Evolutionary conservation across 2,797 vertebrate genomes (phyloP), one percentile per base, ranked within the genome.

Genomic region (Uromys caudimaculatus): DNA sequence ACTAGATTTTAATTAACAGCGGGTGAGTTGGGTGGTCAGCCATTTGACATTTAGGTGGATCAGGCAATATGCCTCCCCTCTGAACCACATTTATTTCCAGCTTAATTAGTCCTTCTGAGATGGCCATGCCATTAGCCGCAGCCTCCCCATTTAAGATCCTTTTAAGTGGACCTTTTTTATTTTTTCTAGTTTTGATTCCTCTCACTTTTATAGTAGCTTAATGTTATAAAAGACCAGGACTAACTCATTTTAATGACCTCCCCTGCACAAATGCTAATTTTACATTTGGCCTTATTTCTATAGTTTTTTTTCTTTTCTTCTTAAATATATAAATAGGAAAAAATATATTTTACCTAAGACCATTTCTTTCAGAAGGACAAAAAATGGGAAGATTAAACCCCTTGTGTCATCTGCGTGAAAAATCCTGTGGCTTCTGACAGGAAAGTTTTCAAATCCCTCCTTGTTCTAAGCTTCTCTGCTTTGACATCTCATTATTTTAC

Each of bases 401-500:
- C 71, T 97, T 92, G 94, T 97, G 95, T 98, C 98, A 95, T 92
- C 77, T 95, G 90, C 96, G 97, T 97, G 97, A 97, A 98, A 98
- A 98, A 93, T 96, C 94, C 95, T 21, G 29, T 96, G 94, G 73
- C 97, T 97, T 94, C 90, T 98, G 98, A 98, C 95, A 95, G 95
- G 96, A 98, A 96, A 60, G 94, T 96, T 97, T 97, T 96, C 97
- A 97, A 97, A 97, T 98, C 98, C 94, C 92, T 97, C 91, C 97
- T 97, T 95, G 96, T 95, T 95, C 98, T 97, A 73, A 98, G 97
- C 96, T 96, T 92, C 95, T 89, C 77, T 35, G 47, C 94, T 97
- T 90, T 98, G 98, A 98, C 98, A 97, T 97, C 98, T 98, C 97
- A 98, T 98, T 98, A 98, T 98, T 98, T 98, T 97, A 97, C 97